Evolutionary conservation across 2,797 vertebrate species (phyloP).

Genomic region (Mycteria americana): DNA sequence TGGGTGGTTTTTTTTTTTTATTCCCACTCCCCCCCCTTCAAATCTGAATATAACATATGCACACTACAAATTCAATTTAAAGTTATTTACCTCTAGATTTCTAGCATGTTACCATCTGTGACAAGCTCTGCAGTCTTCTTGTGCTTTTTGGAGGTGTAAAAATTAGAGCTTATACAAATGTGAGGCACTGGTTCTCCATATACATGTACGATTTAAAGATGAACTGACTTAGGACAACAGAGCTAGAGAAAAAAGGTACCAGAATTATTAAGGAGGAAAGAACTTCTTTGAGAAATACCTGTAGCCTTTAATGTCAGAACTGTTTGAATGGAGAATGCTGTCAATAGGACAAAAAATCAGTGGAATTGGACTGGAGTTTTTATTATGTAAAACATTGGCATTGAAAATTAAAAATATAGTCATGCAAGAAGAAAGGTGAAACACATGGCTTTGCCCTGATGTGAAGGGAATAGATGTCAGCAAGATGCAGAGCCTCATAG

Average conservation of each 20-base stretch:
- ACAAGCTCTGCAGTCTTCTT: neutral
- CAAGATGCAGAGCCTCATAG: neutral
- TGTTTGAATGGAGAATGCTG: neutral
- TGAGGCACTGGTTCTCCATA: neutral
- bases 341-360: neutral
- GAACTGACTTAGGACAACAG: neutral
- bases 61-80: fast-evolving
- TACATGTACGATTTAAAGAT: neutral
- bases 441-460: neutral
- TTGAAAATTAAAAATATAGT: neutral
- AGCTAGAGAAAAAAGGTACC: neutral
- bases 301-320: neutral
- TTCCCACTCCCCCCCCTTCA: neutral
- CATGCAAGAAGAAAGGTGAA: neutral
- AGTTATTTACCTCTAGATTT: neutral
- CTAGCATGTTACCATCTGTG: neutral
- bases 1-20: neutral
- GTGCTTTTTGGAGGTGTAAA: neutral
- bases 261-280: neutral
- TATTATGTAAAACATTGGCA: neutral
- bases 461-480: neutral
- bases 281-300: neutral
- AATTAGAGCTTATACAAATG: neutral
- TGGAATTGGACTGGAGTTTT: neutral
- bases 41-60: neutral